Evolutionary conservation across 2,888 invertebrate species (phyloP).

Genomic region (Scaptomyza caliginosa): DNA sequence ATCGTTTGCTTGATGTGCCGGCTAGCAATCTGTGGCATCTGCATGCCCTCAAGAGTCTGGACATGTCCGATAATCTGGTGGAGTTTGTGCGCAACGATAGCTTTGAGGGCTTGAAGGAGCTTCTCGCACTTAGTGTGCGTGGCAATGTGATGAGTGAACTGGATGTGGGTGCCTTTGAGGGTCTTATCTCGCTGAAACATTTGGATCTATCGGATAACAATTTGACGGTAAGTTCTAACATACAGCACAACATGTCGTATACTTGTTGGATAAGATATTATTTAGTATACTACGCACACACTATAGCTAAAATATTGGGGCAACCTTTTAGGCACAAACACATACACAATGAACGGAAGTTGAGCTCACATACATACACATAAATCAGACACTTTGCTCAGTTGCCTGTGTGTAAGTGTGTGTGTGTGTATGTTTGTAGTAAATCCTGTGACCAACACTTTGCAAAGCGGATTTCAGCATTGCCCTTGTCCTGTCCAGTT

Average conservation of each 20-base stretch:
- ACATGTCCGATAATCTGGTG: constrained; percentile 92
- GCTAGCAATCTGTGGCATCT: constrained; percentile 88
- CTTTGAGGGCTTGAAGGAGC: constrained; percentile 89
- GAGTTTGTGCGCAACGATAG: constrained; percentile 89
- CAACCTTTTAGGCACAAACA: constrained; percentile 29
- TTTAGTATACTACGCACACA: constrained; percentile 31
- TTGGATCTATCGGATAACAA: constrained; percentile 93
- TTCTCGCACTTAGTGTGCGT: constrained; percentile 89
- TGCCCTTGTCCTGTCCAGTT: constrained; percentile 29
- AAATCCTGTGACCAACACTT: constrained; percentile 77
- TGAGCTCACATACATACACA: constrained; percentile 24
- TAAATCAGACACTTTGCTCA: constrained; percentile 72
- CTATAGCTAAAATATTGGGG: constrained; percentile 46
- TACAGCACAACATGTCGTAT: constrained; percentile 35
- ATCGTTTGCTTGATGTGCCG: constrained; percentile 91
- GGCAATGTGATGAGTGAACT: constrained; percentile 91
- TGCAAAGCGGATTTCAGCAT: constrained; percentile 69
- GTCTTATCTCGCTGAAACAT: constrained; percentile 89
- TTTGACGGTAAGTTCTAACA: constrained; percentile 86
- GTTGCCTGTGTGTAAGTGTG: constrained; percentile 33
- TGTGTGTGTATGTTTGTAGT: constrained; percentile 3
- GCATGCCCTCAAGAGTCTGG: constrained; percentile 88
- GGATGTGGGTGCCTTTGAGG: constrained; percentile 89
- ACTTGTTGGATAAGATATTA: constrained; percentile 54
- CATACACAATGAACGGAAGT: constrained; percentile 1